Base-by-base conservation (phyloP, 2,113 vertebrate species). In the Oreochromis aureus region DNA sequence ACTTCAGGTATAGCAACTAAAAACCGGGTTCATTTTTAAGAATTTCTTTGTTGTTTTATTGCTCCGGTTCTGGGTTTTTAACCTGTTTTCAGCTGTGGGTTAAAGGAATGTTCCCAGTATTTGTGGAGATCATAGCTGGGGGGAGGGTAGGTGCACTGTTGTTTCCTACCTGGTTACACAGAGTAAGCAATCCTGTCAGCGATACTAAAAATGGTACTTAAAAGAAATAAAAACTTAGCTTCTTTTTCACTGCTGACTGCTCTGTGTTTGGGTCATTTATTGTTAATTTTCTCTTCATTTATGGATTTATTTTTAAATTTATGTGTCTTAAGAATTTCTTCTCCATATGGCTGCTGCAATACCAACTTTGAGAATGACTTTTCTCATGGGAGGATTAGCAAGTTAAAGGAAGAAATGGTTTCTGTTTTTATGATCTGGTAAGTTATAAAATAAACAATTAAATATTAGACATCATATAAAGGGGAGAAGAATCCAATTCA, bases 201-300 rank as follows among this genome's bases (percentile, higher is more conserved):
- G 63, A 90, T 54, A 85, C 76, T 89, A 59, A 90, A 76, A 86
- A 89, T 84, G 89, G 89, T 94, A 93, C 91, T 87, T 84, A 39
- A 89, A 86, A 88, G 78, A 89, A 93, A 93, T 94, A 91, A 95
- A 94, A 88, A 13, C 6, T 86, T 59, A 81, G 85, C 83, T 91
- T 87, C 80, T 92, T 94, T 94, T 92, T 85, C 87, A 88, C 41
- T 83, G 61, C 83, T 84, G 81, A 78, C 80, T 90, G 78, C 39
- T 79, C 30, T 24, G 61, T 58, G 81, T 78, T 79, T 88, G 71
- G 61, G 16, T 85, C 5, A 18, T 59, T 39, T 80, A n/a, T 86
- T 84, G 82, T 19, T 22, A 1, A 41, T 79, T 61, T 30, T 82
- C 4, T 22, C 39, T 71, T 44, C 39, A 44, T 71, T 44, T 44